These are phyloP conservation scores for Agelas oroides DNA, from an alignment of 37 sponge, comb jelly and placozoan species.

Conservation along the genomic window DNA sequence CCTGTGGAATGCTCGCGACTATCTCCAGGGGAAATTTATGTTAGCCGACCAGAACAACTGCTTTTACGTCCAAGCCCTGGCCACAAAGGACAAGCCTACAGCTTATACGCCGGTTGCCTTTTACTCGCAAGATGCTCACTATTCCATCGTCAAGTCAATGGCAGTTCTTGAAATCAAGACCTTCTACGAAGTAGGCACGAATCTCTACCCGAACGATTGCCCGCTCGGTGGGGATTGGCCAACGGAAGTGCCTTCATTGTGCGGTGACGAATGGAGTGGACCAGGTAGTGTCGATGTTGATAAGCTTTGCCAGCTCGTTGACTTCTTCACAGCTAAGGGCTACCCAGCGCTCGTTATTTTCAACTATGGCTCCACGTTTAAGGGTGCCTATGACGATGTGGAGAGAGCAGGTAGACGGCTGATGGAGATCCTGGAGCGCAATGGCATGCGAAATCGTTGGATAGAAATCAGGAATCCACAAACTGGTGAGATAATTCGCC, in stretches of 20 bases:
- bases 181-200: constrained; percentile 22
- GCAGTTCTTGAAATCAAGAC: not conserved
- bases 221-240: constrained; percentile 15
- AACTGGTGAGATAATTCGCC: not conserved
- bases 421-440: not conserved
- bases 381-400: constrained; percentile 49
- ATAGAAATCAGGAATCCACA: not conserved
- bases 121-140: constrained; percentile 30
- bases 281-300: constrained; percentile 28
- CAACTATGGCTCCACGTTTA: constrained; percentile 50
- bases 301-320: constrained; percentile 3
- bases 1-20: constrained; percentile 44
- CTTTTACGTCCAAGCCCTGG: not conserved
- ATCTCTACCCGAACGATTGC: not conserved
- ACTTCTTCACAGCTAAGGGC: constrained; percentile 22
- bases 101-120: constrained; percentile 16
- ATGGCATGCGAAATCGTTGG: constrained; percentile 25
- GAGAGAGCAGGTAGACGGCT: not conserved
- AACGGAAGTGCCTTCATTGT: constrained; percentile 2
- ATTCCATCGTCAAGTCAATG: constrained; percentile 10
- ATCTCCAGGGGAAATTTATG: constrained; percentile 30
- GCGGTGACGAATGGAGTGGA: not conserved
- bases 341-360: constrained; percentile 12
- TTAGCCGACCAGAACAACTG: not conserved
- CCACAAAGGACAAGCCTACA: not conserved